phyloP scores from a whole-genome alignment of 2,113 vertebrate species.

The Gallinago media region DNA sequence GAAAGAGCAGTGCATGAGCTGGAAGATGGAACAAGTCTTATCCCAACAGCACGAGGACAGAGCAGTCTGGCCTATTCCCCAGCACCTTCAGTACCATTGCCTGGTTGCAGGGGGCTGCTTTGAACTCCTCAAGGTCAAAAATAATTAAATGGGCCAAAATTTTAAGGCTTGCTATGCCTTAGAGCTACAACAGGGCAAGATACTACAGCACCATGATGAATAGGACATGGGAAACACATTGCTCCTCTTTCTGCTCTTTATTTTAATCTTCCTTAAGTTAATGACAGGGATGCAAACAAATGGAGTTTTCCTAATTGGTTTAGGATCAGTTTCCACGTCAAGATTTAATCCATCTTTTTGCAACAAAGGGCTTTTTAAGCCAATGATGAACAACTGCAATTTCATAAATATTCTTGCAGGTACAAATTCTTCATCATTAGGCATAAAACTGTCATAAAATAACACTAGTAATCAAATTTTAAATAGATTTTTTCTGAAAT shows the following conservation, averaged over 20 bases:
- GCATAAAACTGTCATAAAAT: neutral
- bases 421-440: neutral
- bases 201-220: fast-evolving
- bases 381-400: neutral
- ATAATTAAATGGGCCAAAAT: neutral
- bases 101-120: neutral
- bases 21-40: neutral
- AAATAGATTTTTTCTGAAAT: neutral
- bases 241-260: neutral
- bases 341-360: conserved; percentile 31
- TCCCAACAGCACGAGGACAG: neutral
- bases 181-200: neutral
- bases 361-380: neutral
- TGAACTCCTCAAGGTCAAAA: neutral
- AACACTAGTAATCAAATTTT: neutral
- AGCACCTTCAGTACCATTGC: neutral
- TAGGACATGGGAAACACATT: neutral
- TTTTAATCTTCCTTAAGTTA: conserved; percentile 37
- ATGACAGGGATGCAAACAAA: conserved; percentile 24
- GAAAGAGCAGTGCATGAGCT: fast-evolving
- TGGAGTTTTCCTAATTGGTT: conserved; percentile 26
- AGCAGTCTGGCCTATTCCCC: neutral
- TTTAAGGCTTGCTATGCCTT: neutral
- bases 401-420: neutral
- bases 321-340: neutral